Base-by-base conservation (phyloP, 2,113 vertebrate species). In the Plotosus lineatus region DNA sequence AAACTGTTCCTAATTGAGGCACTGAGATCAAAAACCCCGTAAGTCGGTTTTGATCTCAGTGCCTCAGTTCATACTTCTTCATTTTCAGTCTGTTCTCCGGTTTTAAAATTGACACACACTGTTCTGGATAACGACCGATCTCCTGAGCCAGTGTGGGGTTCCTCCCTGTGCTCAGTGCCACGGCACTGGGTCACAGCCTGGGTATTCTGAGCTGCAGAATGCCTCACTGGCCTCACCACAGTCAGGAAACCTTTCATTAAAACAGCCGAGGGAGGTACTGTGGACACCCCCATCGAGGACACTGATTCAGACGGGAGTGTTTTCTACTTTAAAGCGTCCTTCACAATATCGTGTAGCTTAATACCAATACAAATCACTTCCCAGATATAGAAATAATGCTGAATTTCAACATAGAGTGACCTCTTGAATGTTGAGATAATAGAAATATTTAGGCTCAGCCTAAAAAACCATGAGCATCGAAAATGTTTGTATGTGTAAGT, bases 231-330 rank as follows among this genome's bases (percentile, higher is more conserved):
- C 82, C 80, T 79, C 8, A 60, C 86, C 84, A 78, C 82, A 85
- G 79, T 31, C 73, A 72, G 84, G 82, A 81, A 83, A 78, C 80
- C 86, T 87, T 85, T 85, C 82, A 85, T 87, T 87, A 87, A 46
- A 56, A 51, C 46, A 71, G 42, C 77, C 48, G 79, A 82, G 60
- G 86, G 77, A 83, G 84, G 85, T 75, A 76, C 75, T 71, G 40
- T 72, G 77, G 42, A 65, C 82, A 87, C 76, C 86, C 84, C 79
- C 84, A 75, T 77, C 56, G 42, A 83, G 80, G 81, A 68, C 75
- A 61, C 71, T 33, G 55, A 81, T 79, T 71, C 81, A 85, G 79
- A 71, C 81, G 38, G 19, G 51, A 55, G 44, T 15, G n/a, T 23
- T 28, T 63, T 12, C 9, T 81, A 46, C 71, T 51, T 14, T 15